A percentile compares a stretch with the other conserved stretches of the same genome.
phyloP scores from a whole-genome alignment of 2,797 vertebrate species.

The Sebastes vulpes region DNA sequence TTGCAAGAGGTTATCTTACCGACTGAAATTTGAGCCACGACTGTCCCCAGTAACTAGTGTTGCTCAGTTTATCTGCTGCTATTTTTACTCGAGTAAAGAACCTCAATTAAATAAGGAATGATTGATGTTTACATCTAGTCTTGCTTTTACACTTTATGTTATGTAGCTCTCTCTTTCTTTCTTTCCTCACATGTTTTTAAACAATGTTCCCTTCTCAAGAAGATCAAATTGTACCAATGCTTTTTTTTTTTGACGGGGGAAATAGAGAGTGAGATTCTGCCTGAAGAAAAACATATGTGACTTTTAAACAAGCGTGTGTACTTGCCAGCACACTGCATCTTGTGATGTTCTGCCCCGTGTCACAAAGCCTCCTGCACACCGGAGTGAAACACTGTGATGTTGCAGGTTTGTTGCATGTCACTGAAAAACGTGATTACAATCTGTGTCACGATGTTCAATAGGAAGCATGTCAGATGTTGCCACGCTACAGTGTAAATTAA shows the following conservation, averaged over 20 bases:
- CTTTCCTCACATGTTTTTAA: not conserved
- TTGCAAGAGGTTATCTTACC: not conserved
- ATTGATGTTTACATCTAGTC: not conserved
- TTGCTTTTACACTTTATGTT: not conserved
- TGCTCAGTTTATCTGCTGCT: slow-evolving; percentile 16
- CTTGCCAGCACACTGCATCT: not conserved
- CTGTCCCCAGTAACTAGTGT: slow-evolving; percentile 7
- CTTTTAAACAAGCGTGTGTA: not conserved
- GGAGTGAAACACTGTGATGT: not conserved
- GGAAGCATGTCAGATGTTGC: not conserved
- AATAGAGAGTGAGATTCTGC: not conserved
- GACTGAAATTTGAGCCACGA: slow-evolving; percentile 7
- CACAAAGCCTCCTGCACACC: not conserved
- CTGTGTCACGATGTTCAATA: not conserved
- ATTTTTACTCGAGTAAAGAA: slow-evolving; percentile 21
- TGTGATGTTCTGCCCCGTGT: not conserved
- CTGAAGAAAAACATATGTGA: not conserved
- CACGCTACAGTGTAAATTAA: not conserved
- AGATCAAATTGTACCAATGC: too few relatives aligned
- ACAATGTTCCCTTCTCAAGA: not conserved
- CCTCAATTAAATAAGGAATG: slow-evolving; percentile 10
- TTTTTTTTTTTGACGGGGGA: not conserved
- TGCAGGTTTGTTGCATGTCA: not conserved
- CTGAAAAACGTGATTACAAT: not conserved
- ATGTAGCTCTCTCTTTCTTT: too few relatives aligned